Evolutionary conservation across 2,797 vertebrate species (phyloP).

Genomic region (Hypotaenidia okinawae): DNA sequence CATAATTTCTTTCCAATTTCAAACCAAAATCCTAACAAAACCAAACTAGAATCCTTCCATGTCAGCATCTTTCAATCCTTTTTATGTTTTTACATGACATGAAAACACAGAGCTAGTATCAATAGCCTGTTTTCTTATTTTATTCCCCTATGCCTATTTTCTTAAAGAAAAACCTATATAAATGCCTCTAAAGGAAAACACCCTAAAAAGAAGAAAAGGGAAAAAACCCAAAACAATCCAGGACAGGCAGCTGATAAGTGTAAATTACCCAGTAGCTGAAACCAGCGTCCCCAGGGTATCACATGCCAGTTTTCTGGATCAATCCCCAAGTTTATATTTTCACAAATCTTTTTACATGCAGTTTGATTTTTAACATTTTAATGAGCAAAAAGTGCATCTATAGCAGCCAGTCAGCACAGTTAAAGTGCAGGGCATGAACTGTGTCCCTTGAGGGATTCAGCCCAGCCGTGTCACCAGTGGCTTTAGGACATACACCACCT

Average conservation of each 20-base stretch:
- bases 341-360: conserved; percentile 74
- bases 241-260: conserved; percentile 59
- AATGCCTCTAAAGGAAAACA: not conserved
- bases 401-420: conserved; percentile 73
- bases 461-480: conserved; percentile 86
- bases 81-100: not conserved
- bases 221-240: not conserved
- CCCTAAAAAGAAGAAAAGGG: not conserved
- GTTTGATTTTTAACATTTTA: conserved; percentile 82
- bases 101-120: not conserved
- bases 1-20: not conserved
- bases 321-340: conserved; percentile 77
- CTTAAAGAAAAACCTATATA: conserved; percentile 22
- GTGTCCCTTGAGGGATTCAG: conserved; percentile 78
- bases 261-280: conserved; percentile 64
- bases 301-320: conserved; percentile 63
- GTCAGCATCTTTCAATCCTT: not conserved
- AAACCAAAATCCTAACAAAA: not conserved
- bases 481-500: conserved; percentile 92
- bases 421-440: conserved; percentile 86
- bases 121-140: not conserved
- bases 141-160: not conserved
- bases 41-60: not conserved
- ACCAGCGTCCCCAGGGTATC: conserved; percentile 12
- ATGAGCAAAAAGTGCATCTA: conserved; percentile 76